A percentile compares a stretch with the other conserved stretches of the same genome.
Conservation (phyloP, 64 coral and sea anemone species). For the Orbicella faveolata region DNA sequence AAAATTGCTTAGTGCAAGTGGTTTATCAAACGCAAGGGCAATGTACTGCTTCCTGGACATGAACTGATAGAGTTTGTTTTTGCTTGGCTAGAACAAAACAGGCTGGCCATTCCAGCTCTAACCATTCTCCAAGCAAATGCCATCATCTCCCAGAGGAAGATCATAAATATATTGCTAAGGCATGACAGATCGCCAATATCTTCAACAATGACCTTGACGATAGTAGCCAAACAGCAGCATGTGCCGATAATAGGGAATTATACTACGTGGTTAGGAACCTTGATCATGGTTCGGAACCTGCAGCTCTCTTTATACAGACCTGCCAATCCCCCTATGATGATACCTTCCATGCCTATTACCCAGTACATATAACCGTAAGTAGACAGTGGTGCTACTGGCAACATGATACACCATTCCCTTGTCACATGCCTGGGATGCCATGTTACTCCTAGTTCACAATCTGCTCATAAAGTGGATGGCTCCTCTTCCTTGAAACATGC, state of each 20-base stretch:
- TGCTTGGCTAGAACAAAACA: conserved; percentile 12
- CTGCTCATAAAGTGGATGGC: conserved; percentile 56
- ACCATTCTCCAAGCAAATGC: conserved; percentile 51
- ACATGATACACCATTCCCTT: background rate
- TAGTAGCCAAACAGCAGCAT: background rate
- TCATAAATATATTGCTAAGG: conserved; percentile 50
- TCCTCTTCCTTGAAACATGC: conserved; percentile 33
- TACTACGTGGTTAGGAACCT: no score
- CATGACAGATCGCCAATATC: conserved; percentile 50
- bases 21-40: no score
- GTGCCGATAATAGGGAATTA: background rate
- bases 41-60: background rate
- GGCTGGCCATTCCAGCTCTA: conserved; percentile 26
- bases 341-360: conserved; percentile 15
- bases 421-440: conserved; percentile 5
- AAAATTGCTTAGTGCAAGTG: no score
- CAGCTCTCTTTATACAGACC: background rate
- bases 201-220: conserved; percentile 4
- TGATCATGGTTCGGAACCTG: background rate
- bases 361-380: conserved; percentile 19
- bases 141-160: conserved; percentile 42
- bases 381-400: conserved; percentile 50
- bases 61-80: conserved; percentile 25
- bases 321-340: conserved; percentile 28
- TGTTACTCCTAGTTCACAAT: conserved; percentile 37